phyloP scores from a whole-genome alignment of 1,140 invertebrate genomes.

The Drosophila pandora region DNA sequence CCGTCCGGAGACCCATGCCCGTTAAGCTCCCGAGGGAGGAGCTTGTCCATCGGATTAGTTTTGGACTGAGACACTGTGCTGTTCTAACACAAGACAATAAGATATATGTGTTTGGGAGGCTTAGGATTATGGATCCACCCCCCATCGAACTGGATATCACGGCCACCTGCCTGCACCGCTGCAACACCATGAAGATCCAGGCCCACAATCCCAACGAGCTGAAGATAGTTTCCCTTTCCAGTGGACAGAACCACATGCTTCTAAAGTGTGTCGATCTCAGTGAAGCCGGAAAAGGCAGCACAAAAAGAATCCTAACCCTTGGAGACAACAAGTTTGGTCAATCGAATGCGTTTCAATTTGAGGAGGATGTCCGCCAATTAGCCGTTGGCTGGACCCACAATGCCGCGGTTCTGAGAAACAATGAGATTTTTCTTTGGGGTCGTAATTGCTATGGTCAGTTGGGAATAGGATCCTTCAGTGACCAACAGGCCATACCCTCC shows the following conservation, averaged over 20 bases:
- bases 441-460: slow-evolving; percentile 92
- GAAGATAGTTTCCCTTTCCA: slow-evolving; percentile 80
- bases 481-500: slow-evolving; percentile 55
- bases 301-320: slow-evolving; percentile 86
- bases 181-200: slow-evolving; percentile 68
- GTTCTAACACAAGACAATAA: slow-evolving; percentile 86
- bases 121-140: slow-evolving; percentile 67
- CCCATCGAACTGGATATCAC: slow-evolving; percentile 75
- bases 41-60: slow-evolving; percentile 83
- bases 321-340: slow-evolving; percentile 92
- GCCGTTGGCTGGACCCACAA: slow-evolving; percentile 91
- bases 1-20: slow-evolving; percentile 83
- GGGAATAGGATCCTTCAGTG: slow-evolving; percentile 79
- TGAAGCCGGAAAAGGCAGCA: slow-evolving; percentile 28
- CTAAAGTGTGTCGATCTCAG: slow-evolving; percentile 84
- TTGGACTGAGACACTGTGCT: slow-evolving; percentile 89
- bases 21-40: slow-evolving; percentile 74
- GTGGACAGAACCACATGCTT: slow-evolving; percentile 90
- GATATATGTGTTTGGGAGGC: slow-evolving; percentile 72
- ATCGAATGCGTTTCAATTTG: slow-evolving; percentile 70
- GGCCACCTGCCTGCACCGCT: slow-evolving; percentile 66
- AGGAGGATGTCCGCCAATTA: slow-evolving; percentile 84
- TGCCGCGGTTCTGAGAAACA: slow-evolving; percentile 86
- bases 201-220: slow-evolving; percentile 62
- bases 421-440: slow-evolving; percentile 89